Percentiles rank a stretch among this genome's conserved stretches.
These are phyloP conservation scores for Limosa lapponica DNA, from an alignment of 2,797 vertebrate genomes.

Conservation along the genomic window DNA sequence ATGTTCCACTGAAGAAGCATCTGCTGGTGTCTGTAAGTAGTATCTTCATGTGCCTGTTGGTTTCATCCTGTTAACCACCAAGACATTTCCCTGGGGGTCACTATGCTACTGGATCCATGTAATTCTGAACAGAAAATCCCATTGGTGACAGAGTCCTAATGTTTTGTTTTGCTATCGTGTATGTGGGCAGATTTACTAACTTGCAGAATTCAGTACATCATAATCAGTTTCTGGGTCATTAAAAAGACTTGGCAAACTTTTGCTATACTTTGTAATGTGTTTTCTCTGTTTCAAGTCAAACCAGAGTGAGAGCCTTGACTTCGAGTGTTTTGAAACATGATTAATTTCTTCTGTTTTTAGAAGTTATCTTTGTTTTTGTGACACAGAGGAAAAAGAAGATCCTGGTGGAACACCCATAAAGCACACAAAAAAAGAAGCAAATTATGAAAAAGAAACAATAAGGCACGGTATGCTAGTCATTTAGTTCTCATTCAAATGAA, in stretches of 20 bases:
- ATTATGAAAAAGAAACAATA: neutral
- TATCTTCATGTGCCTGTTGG: neutral
- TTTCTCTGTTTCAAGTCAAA: constrained; percentile 5
- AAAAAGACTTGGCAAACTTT: constrained; percentile 31
- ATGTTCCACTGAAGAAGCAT: neutral
- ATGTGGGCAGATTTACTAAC: constrained; percentile 23
- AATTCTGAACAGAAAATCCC: neutral
- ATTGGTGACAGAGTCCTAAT: neutral
- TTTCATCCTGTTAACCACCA: neutral
- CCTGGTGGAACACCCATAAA: neutral
- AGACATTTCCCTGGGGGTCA: neutral
- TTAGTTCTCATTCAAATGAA: neutral
- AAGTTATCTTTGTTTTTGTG: constrained; percentile 3
- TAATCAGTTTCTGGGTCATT: constrained; percentile 54
- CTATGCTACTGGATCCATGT: neutral
- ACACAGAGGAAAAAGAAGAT: neutral
- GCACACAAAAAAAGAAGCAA: neutral
- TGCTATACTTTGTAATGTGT: neutral
- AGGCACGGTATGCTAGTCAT: neutral
- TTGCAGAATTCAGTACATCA: constrained; percentile 24
- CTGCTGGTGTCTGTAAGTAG: neutral
- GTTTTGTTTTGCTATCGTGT: neutral
- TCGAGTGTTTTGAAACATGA: neutral
- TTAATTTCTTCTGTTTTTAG: constrained; percentile 19
- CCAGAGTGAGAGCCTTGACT: neutral